These are phyloP conservation scores for Psittacula cyanocephala DNA, from an alignment of 2,113 vertebrate species.

Conservation along the genomic window DNA sequence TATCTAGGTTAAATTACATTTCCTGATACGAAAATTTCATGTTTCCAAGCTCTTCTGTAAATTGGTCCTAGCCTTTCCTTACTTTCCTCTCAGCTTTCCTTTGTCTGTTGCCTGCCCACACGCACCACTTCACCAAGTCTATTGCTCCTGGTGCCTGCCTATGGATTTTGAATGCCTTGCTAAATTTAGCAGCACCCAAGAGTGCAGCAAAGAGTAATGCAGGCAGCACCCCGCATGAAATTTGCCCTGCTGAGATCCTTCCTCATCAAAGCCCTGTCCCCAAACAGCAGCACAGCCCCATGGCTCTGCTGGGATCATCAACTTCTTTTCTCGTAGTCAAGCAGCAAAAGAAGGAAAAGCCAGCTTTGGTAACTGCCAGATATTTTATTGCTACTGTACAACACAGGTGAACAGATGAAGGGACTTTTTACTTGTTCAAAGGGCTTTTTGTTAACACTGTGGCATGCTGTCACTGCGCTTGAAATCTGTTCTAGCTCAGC, in stretches of 20 bases:
- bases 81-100: background rate
- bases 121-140: background rate
- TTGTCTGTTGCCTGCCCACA: background rate
- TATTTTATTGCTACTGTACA: background rate
- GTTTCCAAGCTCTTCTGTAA: background rate
- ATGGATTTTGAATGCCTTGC: background rate
- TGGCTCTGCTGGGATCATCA: background rate
- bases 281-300: background rate
- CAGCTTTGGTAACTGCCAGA: background rate
- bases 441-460: background rate
- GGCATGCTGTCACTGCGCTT: background rate
- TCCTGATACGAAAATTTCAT: background rate
- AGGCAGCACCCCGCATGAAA: background rate
- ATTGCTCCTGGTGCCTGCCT: background rate
- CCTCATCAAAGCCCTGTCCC: background rate
- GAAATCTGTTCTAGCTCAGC: background rate
- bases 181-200: background rate
- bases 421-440: background rate
- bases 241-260: background rate
- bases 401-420: background rate
- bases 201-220: accelerated
- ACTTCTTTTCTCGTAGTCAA: background rate
- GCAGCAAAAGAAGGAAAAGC: background rate
- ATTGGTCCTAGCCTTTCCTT: background rate
- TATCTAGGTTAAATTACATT: background rate